Evolutionary conservation across 2,888 invertebrate genomes (phyloP), one percentile per base, ranked within the genome.

Genomic region (Oligia strigilis): DNA sequence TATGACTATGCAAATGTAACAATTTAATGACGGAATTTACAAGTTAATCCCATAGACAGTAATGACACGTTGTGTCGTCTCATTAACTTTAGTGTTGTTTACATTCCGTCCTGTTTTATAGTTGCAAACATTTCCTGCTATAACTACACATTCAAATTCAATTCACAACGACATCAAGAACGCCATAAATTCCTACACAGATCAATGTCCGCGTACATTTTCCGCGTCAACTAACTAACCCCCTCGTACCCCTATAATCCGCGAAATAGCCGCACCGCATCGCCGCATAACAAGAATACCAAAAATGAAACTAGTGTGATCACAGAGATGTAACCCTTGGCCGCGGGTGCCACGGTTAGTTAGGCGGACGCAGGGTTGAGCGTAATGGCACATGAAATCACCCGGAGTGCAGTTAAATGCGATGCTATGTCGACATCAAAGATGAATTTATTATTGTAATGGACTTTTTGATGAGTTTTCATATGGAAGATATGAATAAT

Each of bases 261-360:
- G 72, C 64, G 85, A 23, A 87, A 84, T 87, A 85, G 78, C 87
- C 72, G 55, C 82, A 78, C 88, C 92, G 94, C 90, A 92, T 91
- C 91, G 90, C 86, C 93, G 93, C 91, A 88, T 91, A 92, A 93
- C 91, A 93, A 94, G 94, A 95, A 95, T 95, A 93, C 91, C 92
- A 93, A 92, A 94, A 94, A 95, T 94, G 94, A 92, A 92, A 93
- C 92, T 88, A 90, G 81, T 89, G 92, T 93, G 95, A 95, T 95
- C 93, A 94, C 93, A 95, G 94, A 91, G 94, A 84, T 84, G 88
- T 90, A 96, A 95, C 96, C 96, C 96, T 96, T 96, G 92, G 92
- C 92, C 92, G 94, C 94, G 96, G 96, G 95, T 95, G 92, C 92
- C 92, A 95, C 94, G 96, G 96, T 96, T 96, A 95, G 96, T 96